Percentiles rank a stretch among this genome's conserved stretches.
These are phyloP conservation scores for Ceyx cyanopectus DNA, from an alignment of 2,113 vertebrate species.

Conservation along the genomic window DNA sequence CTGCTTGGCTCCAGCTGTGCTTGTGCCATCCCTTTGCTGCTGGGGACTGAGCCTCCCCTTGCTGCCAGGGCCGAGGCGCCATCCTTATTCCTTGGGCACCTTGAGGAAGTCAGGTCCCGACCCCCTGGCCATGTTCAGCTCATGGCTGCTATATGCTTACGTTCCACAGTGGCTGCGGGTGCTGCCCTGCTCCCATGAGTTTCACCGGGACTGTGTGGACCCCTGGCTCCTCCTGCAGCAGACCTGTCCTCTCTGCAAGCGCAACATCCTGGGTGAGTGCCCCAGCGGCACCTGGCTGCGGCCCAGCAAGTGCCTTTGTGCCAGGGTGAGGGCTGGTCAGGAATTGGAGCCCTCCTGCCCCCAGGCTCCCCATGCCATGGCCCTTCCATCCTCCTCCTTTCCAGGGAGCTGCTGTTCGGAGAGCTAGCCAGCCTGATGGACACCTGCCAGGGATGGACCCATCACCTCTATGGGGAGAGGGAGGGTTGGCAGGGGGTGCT, in stretches of 20 bases:
- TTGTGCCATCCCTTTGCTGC: not conserved
- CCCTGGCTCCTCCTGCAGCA: slow-evolving; percentile 94
- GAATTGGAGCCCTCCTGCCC: not conserved
- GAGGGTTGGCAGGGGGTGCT: not conserved
- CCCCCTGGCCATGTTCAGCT: accelerated
- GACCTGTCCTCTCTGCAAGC: slow-evolving; percentile 95
- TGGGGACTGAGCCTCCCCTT: accelerated
- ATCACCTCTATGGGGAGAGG: not conserved
- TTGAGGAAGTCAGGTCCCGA: accelerated
- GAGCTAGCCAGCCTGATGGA: not conserved
- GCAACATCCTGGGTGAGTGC: slow-evolving; percentile 86
- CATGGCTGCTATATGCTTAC: accelerated
- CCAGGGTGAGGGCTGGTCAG: not conserved
- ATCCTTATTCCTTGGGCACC: not conserved
- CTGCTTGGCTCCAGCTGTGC: accelerated
- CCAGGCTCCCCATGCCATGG: accelerated
- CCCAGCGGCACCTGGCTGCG: accelerated
- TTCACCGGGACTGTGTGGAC: slow-evolving; percentile 94
- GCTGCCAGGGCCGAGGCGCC: accelerated
- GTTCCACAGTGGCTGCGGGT: slow-evolving; percentile 88
- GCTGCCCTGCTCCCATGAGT: slow-evolving; percentile 92
- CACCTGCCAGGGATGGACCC: not conserved
- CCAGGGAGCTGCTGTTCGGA: slow-evolving; percentile 45
- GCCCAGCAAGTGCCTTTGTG: accelerated
- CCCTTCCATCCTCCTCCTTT: not conserved